Evolutionary conservation across 1,140 invertebrate species (phyloP).

Genomic region (Tetramorium parvispinum): DNA sequence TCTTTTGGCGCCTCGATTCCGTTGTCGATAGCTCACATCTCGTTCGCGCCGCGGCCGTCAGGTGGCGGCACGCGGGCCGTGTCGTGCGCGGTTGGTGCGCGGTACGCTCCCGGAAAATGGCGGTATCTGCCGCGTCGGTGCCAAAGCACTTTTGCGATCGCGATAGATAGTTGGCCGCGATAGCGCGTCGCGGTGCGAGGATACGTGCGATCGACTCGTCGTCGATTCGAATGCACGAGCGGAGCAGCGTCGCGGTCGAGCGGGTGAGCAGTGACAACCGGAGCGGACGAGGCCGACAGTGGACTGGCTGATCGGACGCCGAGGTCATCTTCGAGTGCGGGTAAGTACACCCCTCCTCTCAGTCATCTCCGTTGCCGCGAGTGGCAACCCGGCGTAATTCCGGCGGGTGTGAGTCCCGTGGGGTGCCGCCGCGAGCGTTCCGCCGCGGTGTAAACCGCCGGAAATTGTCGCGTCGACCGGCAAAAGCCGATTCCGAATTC

Average conservation of each 20-base stretch:
- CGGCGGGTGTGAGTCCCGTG: neutral
- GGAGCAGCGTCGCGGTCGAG: neutral
- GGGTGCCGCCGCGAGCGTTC: neutral
- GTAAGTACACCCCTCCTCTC: too few species aligned
- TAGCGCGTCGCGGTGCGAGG: conserved; percentile 6
- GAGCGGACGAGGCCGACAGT: neutral
- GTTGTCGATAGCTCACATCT: neutral
- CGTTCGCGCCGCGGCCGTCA: neutral
- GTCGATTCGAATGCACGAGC: conserved; percentile 30
- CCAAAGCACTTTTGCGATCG: conserved; percentile 47
- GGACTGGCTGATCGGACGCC: neutral
- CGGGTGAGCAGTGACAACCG: neutral
- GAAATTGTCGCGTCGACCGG: too few species aligned
- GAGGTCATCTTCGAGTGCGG: neutral
- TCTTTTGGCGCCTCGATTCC: too few species aligned
- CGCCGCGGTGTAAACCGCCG: too few species aligned
- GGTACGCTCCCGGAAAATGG: conserved; percentile 57
- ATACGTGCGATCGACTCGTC: neutral
- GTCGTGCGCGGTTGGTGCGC: neutral
- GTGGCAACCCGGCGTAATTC: neutral
- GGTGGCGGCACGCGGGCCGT: neutral
- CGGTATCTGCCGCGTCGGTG: conserved; percentile 62
- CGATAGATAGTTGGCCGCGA: conserved; percentile 19
- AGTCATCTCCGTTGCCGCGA: too few species aligned
- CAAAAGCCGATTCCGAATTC: too few species aligned